These are phyloP conservation scores for Brachyptera putata DNA, from an alignment of 2,888 invertebrate genomes.

Conservation along the genomic window DNA sequence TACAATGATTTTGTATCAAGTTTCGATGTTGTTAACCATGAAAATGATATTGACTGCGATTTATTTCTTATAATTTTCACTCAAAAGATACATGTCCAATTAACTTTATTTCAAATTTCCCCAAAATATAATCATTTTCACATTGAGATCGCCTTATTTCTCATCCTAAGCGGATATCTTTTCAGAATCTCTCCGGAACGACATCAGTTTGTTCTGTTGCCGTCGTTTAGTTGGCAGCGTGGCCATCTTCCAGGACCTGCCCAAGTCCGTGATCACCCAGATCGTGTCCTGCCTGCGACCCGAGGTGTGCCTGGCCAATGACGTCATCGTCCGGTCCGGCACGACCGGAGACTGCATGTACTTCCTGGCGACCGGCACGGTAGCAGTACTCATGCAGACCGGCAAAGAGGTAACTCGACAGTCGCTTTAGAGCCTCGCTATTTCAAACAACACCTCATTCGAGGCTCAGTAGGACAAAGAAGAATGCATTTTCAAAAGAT, in stretches of 20 bases:
- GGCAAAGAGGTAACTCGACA: constrained; percentile 61
- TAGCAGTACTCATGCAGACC: constrained; percentile 54
- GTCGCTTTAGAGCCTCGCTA: too few species aligned
- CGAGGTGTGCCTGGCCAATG: constrained; percentile 44
- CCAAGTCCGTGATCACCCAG: constrained; percentile 38
- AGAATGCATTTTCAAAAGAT: too few species aligned
- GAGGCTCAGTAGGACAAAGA: too few species aligned
- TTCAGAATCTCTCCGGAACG: constrained; percentile 35
- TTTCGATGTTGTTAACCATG: too few species aligned
- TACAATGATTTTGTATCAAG: too few species aligned
- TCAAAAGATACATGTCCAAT: too few species aligned
- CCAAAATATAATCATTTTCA: not conserved
- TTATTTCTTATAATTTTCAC: too few species aligned
- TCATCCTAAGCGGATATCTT: too few species aligned
- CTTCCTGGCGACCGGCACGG: constrained; percentile 46
- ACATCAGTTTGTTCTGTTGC: constrained; percentile 43
- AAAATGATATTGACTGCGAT: too few species aligned
- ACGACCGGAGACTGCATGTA: constrained; percentile 42
- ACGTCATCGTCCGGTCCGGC: constrained; percentile 44
- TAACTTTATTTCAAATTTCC: not conserved
- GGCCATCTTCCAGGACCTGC: constrained; percentile 43
- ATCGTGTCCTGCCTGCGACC: constrained; percentile 40
- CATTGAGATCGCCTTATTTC: not conserved
- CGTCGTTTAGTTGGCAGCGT: constrained; percentile 42
- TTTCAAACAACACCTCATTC: too few species aligned